These are phyloP conservation scores for Meloidogyne exigua DNA, from an alignment of 1,140 invertebrate genomes.

Conservation along the genomic window DNA sequence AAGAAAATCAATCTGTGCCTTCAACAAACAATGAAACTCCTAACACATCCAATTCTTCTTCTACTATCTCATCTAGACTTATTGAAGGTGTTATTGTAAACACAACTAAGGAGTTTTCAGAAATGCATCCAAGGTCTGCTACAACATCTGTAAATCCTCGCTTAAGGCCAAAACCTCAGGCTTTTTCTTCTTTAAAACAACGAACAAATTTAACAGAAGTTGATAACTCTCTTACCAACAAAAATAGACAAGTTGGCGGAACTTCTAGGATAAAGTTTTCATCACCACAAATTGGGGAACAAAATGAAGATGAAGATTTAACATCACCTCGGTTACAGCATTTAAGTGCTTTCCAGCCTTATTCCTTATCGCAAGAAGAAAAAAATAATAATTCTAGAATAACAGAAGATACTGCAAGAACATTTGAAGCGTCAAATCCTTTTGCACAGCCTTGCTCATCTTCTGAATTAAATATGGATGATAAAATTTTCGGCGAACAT, in stretches of 20 bases:
- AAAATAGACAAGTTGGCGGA: not conserved
- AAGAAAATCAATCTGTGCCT: not conserved
- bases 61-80: not conserved
- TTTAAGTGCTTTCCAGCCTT: not conserved
- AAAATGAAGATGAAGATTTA: conserved; percentile 5
- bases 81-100: conserved; percentile 55
- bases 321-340: not conserved
- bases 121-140: conserved; percentile 18
- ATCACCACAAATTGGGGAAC: not conserved
- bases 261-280: not conserved
- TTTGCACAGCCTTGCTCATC: conserved; percentile 34
- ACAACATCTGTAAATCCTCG: conserved; percentile 63
- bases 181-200: conserved; percentile 21
- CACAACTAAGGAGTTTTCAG: conserved; percentile 21
- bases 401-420: not conserved
- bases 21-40: not conserved
- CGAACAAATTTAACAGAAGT: not conserved
- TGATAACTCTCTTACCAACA: not conserved
- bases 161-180: conserved; percentile 55
- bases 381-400: not conserved
- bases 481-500: conserved; percentile 50
- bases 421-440: conserved; percentile 50
- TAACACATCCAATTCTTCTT: not conserved
- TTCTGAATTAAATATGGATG: conserved; percentile 42
- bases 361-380: not conserved